Evolutionary conservation across 2,113 vertebrate genomes (phyloP).

Genomic region (Planiliza haematocheilus): DNA sequence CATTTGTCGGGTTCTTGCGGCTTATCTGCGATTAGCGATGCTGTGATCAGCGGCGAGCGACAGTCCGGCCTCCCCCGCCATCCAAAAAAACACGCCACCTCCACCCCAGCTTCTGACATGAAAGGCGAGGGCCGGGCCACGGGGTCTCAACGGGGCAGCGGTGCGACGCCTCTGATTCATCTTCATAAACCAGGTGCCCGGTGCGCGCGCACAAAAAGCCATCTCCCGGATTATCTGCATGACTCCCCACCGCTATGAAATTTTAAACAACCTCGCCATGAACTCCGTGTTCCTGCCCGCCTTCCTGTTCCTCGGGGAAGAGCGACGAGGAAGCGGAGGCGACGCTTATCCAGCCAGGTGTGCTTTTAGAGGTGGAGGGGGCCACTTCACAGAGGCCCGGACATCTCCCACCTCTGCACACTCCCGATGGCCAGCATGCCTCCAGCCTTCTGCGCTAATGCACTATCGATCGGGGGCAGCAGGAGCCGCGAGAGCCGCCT

Average conservation of each 20-base stretch:
- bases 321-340: not conserved
- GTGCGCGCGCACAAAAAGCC: slow-evolving; percentile 33
- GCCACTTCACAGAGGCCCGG: slow-evolving; percentile 18
- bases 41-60: slow-evolving; percentile 77
- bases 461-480: slow-evolving; percentile 72
- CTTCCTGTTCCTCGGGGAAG: slow-evolving; percentile 29
- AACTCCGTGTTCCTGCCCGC: slow-evolving; percentile 46
- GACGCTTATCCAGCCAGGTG: slow-evolving; percentile 15
- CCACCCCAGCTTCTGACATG: slow-evolving; percentile 51
- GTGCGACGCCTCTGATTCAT: slow-evolving; percentile 61
- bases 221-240: slow-evolving; percentile 74
- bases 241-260: slow-evolving; percentile 68
- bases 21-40: slow-evolving; percentile 79
- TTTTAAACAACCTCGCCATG: slow-evolving; percentile 66
- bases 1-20: slow-evolving; percentile 48
- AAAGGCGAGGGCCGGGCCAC: slow-evolving; percentile 52
- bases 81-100: slow-evolving; percentile 69
- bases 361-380: slow-evolving; percentile 6
- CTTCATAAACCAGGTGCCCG: slow-evolving; percentile 56
- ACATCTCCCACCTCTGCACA: slow-evolving; percentile 47
- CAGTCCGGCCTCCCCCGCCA: slow-evolving; percentile 68
- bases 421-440: slow-evolving; percentile 30
- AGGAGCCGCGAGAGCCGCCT: slow-evolving; percentile 64
- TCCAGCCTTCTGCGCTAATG: slow-evolving; percentile 72
- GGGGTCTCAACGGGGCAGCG: slow-evolving; percentile 23